Evolutionary conservation across 2,113 vertebrate species (phyloP).

Genomic region (Plotosus lineatus): DNA sequence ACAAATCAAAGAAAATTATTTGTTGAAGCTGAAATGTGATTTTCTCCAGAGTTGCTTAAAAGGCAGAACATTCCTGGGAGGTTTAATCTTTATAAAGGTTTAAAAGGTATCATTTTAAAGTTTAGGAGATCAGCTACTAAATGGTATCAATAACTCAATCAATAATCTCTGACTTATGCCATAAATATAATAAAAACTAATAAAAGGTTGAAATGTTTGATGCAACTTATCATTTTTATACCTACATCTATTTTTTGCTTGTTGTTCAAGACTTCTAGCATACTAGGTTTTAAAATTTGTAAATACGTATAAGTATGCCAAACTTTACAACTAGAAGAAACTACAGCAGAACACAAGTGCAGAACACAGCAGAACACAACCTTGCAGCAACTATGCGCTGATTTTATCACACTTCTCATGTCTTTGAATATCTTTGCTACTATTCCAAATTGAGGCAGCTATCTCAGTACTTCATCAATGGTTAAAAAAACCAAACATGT

Average conservation of each 20-base stretch:
- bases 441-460: not conserved
- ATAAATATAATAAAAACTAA: not conserved
- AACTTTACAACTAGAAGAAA: not conserved
- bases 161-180: no score
- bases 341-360: not conserved
- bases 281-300: not conserved
- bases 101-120: no score
- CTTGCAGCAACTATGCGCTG: not conserved
- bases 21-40: no score
- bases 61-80: no score
- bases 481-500: no score
- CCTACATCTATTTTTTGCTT: not conserved
- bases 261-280: not conserved
- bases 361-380: no score
- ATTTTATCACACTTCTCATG: not conserved
- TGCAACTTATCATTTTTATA: not conserved
- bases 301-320: not conserved
- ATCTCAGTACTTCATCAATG: not conserved
- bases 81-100: no score
- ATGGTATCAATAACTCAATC: no score
- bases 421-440: not conserved
- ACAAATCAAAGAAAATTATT: no score
- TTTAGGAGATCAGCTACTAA: no score
- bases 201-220: not conserved
- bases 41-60: no score